Evolutionary conservation across 2,888 invertebrate species (phyloP).

Genomic region (Cosmopolites sordidus): DNA sequence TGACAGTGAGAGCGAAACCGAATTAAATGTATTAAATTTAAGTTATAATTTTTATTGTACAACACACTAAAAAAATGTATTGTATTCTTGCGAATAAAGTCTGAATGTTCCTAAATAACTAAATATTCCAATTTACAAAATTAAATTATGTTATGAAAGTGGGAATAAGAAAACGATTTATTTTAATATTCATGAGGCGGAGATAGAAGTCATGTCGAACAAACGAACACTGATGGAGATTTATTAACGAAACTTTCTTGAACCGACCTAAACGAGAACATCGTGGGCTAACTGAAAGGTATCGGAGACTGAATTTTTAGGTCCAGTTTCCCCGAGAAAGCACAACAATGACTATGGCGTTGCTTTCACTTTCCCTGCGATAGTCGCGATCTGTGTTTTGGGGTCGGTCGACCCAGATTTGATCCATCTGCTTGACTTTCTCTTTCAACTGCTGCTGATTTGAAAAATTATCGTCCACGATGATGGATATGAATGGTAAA

Average conservation of each 20-base stretch:
- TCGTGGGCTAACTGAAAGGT: slow-evolving; percentile 23
- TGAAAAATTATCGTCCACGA: too few species aligned
- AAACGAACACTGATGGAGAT: not conserved
- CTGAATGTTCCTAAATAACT: not conserved
- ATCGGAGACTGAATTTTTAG: slow-evolving; percentile 19
- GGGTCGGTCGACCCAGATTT: slow-evolving; percentile 20
- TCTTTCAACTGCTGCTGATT: slow-evolving; percentile 16
- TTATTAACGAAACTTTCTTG: not conserved
- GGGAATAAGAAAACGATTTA: too few species aligned
- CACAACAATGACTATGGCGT: slow-evolving; percentile 10
- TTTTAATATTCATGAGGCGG: too few species aligned
- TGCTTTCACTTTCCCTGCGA: slow-evolving; percentile 20
- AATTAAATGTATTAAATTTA: too few species aligned
- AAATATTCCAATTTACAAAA: not conserved
- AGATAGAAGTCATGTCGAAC: too few species aligned
- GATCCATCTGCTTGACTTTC: slow-evolving; percentile 23
- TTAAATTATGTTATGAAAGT: too few species aligned
- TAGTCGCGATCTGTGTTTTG: slow-evolving; percentile 18
- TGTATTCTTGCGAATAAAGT: not conserved
- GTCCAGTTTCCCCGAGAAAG: slow-evolving; percentile 25
- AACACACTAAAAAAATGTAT: too few species aligned
- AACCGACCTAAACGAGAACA: slow-evolving; percentile 16
- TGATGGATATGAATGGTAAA: too few species aligned
- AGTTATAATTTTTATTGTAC: too few species aligned
- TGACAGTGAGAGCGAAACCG: too few species aligned